These are phyloP conservation scores for Andrena chrysosceles DNA, from an alignment of 2,888 invertebrate genomes.

Conservation along the genomic window DNA sequence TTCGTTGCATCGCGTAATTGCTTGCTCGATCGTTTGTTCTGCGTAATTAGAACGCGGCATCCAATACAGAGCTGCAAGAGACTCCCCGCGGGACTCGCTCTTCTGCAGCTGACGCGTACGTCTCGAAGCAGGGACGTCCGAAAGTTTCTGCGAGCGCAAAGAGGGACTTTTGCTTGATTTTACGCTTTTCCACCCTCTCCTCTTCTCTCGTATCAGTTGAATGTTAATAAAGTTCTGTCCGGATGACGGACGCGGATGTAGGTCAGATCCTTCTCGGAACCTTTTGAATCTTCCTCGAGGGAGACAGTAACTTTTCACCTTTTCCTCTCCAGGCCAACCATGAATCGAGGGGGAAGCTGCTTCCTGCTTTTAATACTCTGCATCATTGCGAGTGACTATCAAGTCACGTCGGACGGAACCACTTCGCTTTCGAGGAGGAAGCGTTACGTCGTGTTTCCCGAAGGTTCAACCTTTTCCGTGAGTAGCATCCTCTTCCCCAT, in stretches of 20 bases:
- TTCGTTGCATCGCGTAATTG: slow-evolving; percentile 9
- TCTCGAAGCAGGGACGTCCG: too few relatives aligned
- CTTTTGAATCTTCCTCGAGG: slow-evolving; percentile 25
- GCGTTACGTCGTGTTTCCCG: slow-evolving; percentile 90
- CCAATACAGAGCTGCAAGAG: background rate
- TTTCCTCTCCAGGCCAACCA: slow-evolving; percentile 52
- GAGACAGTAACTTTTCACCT: slow-evolving; percentile 33
- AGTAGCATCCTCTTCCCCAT: slow-evolving; percentile 76
- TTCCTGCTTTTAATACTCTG: slow-evolving; percentile 53
- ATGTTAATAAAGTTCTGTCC: slow-evolving; percentile 43
- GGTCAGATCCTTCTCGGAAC: slow-evolving; percentile 41
- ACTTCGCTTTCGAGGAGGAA: slow-evolving; percentile 87
- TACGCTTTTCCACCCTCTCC: slow-evolving; percentile 2
- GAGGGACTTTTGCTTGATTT: slow-evolving; percentile 10
- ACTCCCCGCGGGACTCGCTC: too few relatives aligned
- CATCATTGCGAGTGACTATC: slow-evolving; percentile 45
- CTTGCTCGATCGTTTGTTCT: background rate
- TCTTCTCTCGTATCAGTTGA: slow-evolving; percentile 10
- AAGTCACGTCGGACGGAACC: slow-evolving; percentile 65
- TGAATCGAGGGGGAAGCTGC: slow-evolving; percentile 56
- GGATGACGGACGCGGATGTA: slow-evolving; percentile 24
- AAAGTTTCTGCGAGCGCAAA: background rate
- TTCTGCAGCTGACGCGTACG: too few relatives aligned
- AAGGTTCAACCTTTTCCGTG: slow-evolving; percentile 90
- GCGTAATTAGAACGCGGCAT: slow-evolving; percentile 29